Percentiles rank a stretch among this genome's conserved stretches.
Conservation (phyloP, 2,888 invertebrate species). For the Eubasilissa splendida region DNA sequence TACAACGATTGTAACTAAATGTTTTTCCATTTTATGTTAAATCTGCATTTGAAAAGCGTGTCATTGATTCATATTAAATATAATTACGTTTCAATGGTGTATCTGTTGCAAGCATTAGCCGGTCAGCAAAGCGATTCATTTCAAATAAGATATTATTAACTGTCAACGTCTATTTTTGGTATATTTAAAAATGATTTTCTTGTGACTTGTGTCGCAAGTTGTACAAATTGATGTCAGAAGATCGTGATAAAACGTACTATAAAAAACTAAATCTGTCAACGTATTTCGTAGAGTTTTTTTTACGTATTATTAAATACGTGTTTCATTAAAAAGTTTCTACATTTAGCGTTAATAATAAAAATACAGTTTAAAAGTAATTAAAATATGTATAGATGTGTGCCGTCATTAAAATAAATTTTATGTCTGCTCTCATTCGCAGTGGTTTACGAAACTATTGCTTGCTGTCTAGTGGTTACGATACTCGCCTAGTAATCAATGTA, state of each 20-base stretch:
- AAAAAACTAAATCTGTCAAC: constrained; percentile 40
- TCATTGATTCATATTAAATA: constrained; percentile 32
- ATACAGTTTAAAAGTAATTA: no score
- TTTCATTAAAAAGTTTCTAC: no score
- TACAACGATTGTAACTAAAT: not conserved
- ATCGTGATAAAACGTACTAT: constrained; percentile 17
- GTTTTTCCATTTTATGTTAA: not conserved
- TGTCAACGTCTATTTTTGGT: constrained; percentile 23
- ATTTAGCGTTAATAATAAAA: no score
- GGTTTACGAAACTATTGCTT: no score
- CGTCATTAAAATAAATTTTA: no score
- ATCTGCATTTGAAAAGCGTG: constrained; percentile 36
- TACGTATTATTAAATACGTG: no score
- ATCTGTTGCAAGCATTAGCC: not conserved
- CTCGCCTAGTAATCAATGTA: no score
- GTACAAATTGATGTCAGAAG: constrained; percentile 9
- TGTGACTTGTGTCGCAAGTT: constrained; percentile 19
- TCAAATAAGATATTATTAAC: constrained; percentile 25
- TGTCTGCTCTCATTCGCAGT: no score
- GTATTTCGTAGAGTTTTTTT: not conserved
- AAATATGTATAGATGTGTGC: no score
- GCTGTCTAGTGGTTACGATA: no score
- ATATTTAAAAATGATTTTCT: constrained; percentile 1
- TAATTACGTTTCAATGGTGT: not conserved
- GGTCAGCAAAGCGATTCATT: constrained; percentile 18